Percentiles rank a stretch among this genome's conserved stretches.
phyloP scores from a whole-genome alignment of 2,113 vertebrate genomes.

The Stigmatopora nigra region DNA sequence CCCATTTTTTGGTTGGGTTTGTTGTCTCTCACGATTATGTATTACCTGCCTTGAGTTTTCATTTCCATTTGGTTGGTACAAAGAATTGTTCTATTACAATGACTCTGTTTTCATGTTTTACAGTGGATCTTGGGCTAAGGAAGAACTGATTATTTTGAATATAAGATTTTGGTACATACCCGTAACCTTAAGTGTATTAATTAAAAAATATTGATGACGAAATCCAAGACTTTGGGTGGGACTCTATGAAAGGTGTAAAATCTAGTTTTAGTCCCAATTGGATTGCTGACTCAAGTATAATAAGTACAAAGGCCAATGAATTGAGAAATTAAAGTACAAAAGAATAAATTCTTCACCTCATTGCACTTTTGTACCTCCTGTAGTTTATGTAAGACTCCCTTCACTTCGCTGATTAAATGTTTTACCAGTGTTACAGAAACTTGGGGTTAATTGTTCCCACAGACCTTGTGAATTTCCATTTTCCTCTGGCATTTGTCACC shows the following conservation, averaged over 20 bases:
- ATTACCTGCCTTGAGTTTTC: neutral
- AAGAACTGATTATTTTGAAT: neutral
- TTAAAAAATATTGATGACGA: neutral
- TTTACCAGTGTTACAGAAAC: slow-evolving; percentile 14
- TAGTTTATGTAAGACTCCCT: neutral
- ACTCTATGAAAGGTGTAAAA: neutral
- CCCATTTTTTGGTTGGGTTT: neutral
- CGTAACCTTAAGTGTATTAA: neutral
- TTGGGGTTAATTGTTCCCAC: slow-evolving; percentile 23
- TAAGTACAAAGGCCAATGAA: neutral
- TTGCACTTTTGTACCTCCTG: slow-evolving; percentile 4
- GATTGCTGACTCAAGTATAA: neutral
- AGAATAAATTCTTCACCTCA: slow-evolving; percentile 1
- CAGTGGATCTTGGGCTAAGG: neutral
- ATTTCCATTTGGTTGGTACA: neutral
- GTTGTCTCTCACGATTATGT: neutral
- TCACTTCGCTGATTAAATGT: slow-evolving; percentile 15
- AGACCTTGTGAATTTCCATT: slow-evolving; percentile 27
- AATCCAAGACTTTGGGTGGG: neutral
- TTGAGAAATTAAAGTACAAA: neutral
- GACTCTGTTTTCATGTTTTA: neutral
- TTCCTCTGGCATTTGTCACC: slow-evolving; percentile 29
- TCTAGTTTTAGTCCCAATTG: neutral
- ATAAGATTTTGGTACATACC: neutral
- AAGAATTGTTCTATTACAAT: neutral